Base-by-base conservation (phyloP, 2,888 invertebrate genomes). In the Caenorhabditis sp. region DNA sequence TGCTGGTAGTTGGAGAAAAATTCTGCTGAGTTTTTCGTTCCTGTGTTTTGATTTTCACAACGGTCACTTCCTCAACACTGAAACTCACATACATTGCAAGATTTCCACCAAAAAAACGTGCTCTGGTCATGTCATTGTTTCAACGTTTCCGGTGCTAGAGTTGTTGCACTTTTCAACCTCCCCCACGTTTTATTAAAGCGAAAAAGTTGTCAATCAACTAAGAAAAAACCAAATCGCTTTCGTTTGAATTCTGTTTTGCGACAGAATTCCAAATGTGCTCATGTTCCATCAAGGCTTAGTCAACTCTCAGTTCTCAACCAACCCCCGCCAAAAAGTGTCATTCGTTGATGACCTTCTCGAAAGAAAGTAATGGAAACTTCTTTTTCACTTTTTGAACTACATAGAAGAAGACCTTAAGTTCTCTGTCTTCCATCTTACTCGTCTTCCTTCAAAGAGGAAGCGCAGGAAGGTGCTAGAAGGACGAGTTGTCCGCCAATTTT, bases 401-500 rank as follows among this genome's bases (percentile, higher is more conserved):
- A 32, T 9, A 2, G 40, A 40, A 40, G 9, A 2, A 6, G 13
- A 13, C 47, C 47, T 47, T 18, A 47, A 47, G 47, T 47, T 40
- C 68, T 56, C 32, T 32, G 6, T 32, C 35, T 22, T 40, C 26
- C 26, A 40, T 55, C 32, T 20, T 20, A 15, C 47, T 60, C 62
- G 32, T 32, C 9, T 32, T 32, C 32, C 32, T n/a, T n/a, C n/a
- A n/a, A 32, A 32, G 32, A 32, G n/a, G n/a, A n/a, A n/a, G n/a
- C n/a, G n/a, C n/a, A 32, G 9, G 55, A 58, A 56, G 58, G 35
- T 58, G 55, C 28, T 71, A 71, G 62, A 69, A 77, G 69, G 62
- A 77, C 62, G 68, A 69, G 37, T 56, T 79, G 78, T 79, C 60
- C 65, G 44, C 65, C 53, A 56, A 79, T 79, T 70, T 79, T 79